phyloP scores from a whole-genome alignment of 2,797 vertebrate genomes.

The Channallabes apus region DNA sequence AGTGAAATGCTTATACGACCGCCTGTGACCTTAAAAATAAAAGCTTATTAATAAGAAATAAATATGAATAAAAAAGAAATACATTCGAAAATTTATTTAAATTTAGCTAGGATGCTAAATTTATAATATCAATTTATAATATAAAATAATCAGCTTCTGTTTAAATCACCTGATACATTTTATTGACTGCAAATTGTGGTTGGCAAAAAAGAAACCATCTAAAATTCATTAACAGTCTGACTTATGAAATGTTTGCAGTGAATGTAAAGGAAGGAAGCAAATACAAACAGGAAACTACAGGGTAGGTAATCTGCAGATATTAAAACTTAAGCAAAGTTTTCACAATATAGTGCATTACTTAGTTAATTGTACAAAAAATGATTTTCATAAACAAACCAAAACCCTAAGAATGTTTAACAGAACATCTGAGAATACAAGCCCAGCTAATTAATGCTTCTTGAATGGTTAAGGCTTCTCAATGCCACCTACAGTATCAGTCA shows the following conservation, averaged over 20 bases:
- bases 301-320: slow-evolving; percentile 22
- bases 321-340: slow-evolving; percentile 20
- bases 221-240: neutral
- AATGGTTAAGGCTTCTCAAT: neutral
- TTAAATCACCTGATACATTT: neutral
- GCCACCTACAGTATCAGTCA: too few species aligned
- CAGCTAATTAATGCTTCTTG: neutral
- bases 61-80: too few species aligned
- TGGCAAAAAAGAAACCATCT: neutral
- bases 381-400: neutral
- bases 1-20: too few species aligned
- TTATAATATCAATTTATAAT: neutral
- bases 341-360: slow-evolving; percentile 12
- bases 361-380: neutral
- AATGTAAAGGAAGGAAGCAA: slow-evolving; percentile 32
- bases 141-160: neutral
- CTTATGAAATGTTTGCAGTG: neutral
- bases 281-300: slow-evolving; percentile 31
- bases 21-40: too few species aligned
- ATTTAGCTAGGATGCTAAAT: too few species aligned
- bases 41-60: too few species aligned
- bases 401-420: neutral
- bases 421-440: neutral
- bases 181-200: neutral
- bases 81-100: too few species aligned